These are phyloP conservation scores for Labrus mixtus DNA, from an alignment of 2,113 vertebrate species.

Conservation along the genomic window DNA sequence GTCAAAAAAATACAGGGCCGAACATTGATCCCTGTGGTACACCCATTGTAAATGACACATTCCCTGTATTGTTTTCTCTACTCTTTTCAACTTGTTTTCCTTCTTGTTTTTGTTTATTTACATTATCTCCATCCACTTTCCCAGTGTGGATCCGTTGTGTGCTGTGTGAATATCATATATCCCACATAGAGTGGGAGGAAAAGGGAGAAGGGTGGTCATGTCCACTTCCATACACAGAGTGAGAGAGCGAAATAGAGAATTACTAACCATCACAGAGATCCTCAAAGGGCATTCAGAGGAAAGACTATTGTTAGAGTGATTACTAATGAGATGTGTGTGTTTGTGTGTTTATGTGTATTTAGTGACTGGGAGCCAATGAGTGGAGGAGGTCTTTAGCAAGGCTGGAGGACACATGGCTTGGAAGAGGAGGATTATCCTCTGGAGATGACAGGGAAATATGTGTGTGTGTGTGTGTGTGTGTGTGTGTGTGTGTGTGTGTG, in stretches of 20 bases:
- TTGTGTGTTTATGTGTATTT: slow-evolving; percentile 63
- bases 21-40: not conserved
- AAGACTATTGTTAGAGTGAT: slow-evolving; percentile 61
- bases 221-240: slow-evolving; percentile 12
- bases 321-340: slow-evolving; percentile 66
- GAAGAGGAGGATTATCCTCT: slow-evolving; percentile 65
- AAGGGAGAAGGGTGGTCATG: not conserved
- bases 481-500: too few species aligned
- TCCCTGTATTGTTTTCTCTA: not conserved
- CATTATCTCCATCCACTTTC: not conserved
- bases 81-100: too few species aligned
- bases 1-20: not conserved
- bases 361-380: slow-evolving; percentile 48
- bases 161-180: slow-evolving; percentile 50
- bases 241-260: slow-evolving; percentile 42
- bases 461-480: slow-evolving; percentile 42
- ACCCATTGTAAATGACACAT: too few species aligned
- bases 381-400: slow-evolving; percentile 61
- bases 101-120: not conserved
- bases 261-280: slow-evolving; percentile 60
- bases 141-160: not conserved
- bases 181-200: slow-evolving; percentile 18
- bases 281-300: slow-evolving; percentile 53
- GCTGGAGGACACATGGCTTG: slow-evolving; percentile 74
- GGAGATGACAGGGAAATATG: slow-evolving; percentile 50